Percentiles rank a stretch among this genome's conserved stretches.
phyloP scores from a whole-genome alignment of 2,797 vertebrate species.

The Sebastes trivittatus region DNA sequence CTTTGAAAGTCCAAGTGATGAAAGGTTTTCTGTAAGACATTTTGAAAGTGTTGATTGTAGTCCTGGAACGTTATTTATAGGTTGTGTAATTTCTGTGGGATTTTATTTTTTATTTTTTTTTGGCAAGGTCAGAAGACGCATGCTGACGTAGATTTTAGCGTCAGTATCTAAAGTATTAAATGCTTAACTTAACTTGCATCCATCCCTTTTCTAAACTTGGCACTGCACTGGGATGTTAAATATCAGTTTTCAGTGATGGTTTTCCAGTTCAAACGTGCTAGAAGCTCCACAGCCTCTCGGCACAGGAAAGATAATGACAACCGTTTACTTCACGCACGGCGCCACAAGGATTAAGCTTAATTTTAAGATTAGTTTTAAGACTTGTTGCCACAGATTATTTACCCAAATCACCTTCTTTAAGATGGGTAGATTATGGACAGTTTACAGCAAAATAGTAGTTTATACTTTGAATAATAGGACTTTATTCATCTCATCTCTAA shows the following conservation, averaged over 20 bases:
- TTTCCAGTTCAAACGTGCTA: slow-evolving; percentile 45
- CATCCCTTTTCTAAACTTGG: not conserved
- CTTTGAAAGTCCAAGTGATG: not conserved
- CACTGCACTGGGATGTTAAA: not conserved
- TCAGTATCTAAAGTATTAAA: not conserved
- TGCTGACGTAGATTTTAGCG: not conserved
- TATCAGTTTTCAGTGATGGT: not conserved
- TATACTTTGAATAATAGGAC: slow-evolving; percentile 21
- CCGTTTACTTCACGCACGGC: slow-evolving; percentile 53
- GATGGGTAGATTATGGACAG: slow-evolving; percentile 39
- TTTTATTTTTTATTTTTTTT: not conserved
- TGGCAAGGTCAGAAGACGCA: not conserved
- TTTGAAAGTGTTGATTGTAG: not conserved
- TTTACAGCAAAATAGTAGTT: slow-evolving; percentile 51
- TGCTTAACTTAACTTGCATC: not conserved
- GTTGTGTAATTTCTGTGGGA: not conserved
- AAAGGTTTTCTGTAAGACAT: not conserved
- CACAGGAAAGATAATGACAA: slow-evolving; percentile 58
- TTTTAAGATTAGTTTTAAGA: slow-evolving; percentile 70
- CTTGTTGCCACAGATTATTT: slow-evolving; percentile 54
- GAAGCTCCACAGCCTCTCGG: slow-evolving; percentile 28
- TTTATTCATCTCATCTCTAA: slow-evolving; percentile 6
- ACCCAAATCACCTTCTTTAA: slow-evolving; percentile 52
- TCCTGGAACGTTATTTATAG: not conserved
- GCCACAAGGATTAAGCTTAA: slow-evolving; percentile 71